Conservation (phyloP, 2,888 invertebrate genomes). For the Cephus sareptanus region DNA sequence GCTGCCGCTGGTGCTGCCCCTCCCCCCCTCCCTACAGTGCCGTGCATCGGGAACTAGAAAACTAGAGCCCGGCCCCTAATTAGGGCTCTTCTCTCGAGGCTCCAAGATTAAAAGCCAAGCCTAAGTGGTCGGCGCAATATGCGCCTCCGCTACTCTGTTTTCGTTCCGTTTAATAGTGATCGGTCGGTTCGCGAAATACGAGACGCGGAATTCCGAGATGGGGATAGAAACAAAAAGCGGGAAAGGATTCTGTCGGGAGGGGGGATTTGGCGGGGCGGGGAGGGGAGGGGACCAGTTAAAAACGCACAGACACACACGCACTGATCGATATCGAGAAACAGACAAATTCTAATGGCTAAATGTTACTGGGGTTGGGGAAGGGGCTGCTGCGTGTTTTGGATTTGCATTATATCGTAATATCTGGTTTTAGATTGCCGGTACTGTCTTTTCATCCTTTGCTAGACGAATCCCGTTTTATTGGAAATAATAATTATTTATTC, state of each 20-base stretch:
- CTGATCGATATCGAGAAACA: neutral
- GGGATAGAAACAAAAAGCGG: slow-evolving; percentile 15
- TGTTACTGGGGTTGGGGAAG: too few species aligned
- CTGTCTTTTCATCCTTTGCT: too few species aligned
- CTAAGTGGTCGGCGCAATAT: slow-evolving; percentile 50
- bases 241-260: neutral
- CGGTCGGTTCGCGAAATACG: slow-evolving; percentile 47
- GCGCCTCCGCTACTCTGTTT: slow-evolving; percentile 31
- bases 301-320: slow-evolving; percentile 19
- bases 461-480: too few species aligned
- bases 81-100: slow-evolving; percentile 59
- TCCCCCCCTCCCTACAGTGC: neutral
- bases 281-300: slow-evolving; percentile 14
- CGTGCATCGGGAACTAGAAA: slow-evolving; percentile 7
- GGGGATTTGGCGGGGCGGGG: slow-evolving; percentile 3
- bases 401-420: too few species aligned
- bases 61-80: slow-evolving; percentile 54
- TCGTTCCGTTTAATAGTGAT: slow-evolving; percentile 49
- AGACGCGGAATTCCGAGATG: slow-evolving; percentile 12
- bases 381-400: too few species aligned
- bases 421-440: too few species aligned
- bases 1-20: slow-evolving; percentile 41
- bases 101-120: slow-evolving; percentile 48
- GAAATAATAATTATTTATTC: too few species aligned
- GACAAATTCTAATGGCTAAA: too few species aligned